Conservation (phyloP, 2,888 invertebrate genomes). For the Tolmerus cingulatus region DNA sequence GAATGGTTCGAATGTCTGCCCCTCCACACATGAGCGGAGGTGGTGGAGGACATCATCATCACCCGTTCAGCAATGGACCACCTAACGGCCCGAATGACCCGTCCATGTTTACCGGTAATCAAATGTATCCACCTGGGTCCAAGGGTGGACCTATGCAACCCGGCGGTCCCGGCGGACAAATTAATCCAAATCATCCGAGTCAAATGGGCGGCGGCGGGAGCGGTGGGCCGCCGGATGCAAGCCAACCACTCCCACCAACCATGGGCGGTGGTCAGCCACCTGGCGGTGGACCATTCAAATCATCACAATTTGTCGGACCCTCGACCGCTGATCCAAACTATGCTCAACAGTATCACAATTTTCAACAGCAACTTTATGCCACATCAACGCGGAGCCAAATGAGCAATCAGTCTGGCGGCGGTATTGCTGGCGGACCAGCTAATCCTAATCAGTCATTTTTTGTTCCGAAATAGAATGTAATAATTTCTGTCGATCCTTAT, state of each 20-base stretch:
- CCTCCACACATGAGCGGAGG: slow-evolving; percentile 51
- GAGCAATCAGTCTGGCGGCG: slow-evolving; percentile 53
- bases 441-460: slow-evolving; percentile 62
- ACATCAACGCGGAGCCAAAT: slow-evolving; percentile 77
- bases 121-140: slow-evolving; percentile 68
- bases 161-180: slow-evolving; percentile 52
- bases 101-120: slow-evolving; percentile 56
- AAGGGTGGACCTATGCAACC: slow-evolving; percentile 67
- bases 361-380: slow-evolving; percentile 93
- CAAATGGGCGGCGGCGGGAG: slow-evolving; percentile 55
- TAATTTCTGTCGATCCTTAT: neutral
- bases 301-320: slow-evolving; percentile 81
- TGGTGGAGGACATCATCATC: slow-evolving; percentile 56
- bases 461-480: slow-evolving; percentile 57
- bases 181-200: slow-evolving; percentile 51
- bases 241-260: slow-evolving; percentile 79
- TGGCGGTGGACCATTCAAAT: slow-evolving; percentile 68
- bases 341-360: slow-evolving; percentile 94
- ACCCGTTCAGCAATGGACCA: slow-evolving; percentile 54
- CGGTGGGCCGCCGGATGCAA: slow-evolving; percentile 65
- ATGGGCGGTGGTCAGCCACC: slow-evolving; percentile 69
- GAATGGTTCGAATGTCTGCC: slow-evolving; percentile 54
- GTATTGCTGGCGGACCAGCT: slow-evolving; percentile 53
- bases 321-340: slow-evolving; percentile 90
- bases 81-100: slow-evolving; percentile 54